A percentile compares a stretch with the other conserved stretches of the same genome.
Conservation (phyloP, 2,888 invertebrate species). For the Resseliella maxima region DNA sequence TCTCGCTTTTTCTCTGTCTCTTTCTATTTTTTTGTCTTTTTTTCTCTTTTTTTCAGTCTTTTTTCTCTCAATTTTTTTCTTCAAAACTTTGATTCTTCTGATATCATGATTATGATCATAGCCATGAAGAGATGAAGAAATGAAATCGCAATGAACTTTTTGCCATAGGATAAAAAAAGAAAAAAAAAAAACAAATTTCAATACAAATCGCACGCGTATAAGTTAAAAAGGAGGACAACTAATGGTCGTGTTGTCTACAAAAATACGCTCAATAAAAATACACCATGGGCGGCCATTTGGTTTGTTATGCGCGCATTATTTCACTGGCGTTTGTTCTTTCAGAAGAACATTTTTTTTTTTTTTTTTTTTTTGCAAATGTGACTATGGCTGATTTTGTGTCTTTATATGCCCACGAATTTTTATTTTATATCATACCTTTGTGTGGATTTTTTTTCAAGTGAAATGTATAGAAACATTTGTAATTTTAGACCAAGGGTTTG, state of each 20-base stretch:
- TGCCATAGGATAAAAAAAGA: neutral
- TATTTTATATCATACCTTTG: neutral
- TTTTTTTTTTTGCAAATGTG: too few relatives aligned
- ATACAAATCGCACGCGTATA: conserved; percentile 25
- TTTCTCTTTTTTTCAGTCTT: too few relatives aligned
- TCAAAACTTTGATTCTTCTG: too few relatives aligned
- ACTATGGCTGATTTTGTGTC: too few relatives aligned
- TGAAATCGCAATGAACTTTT: neutral
- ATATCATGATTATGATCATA: conserved; percentile 43
- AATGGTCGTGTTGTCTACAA: conserved; percentile 19
- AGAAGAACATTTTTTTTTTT: neutral
- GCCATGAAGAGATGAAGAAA: neutral
- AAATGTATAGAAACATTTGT: too few relatives aligned
- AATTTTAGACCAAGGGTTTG: too few relatives aligned
- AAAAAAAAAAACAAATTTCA: neutral
- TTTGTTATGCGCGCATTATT: neutral
- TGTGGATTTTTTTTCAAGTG: too few relatives aligned
- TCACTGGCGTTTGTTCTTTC: neutral
- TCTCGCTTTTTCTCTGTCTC: too few relatives aligned
- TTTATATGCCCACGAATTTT: too few relatives aligned
- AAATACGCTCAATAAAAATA: conserved; percentile 26
- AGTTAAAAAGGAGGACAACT: conserved; percentile 5
- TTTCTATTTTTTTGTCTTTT: too few relatives aligned
- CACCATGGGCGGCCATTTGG: conserved; percentile 4
- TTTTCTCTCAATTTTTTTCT: too few relatives aligned